Evolutionary conservation across 2,797 vertebrate genomes (phyloP).

Genomic region (Danio jaintianensis): DNA sequence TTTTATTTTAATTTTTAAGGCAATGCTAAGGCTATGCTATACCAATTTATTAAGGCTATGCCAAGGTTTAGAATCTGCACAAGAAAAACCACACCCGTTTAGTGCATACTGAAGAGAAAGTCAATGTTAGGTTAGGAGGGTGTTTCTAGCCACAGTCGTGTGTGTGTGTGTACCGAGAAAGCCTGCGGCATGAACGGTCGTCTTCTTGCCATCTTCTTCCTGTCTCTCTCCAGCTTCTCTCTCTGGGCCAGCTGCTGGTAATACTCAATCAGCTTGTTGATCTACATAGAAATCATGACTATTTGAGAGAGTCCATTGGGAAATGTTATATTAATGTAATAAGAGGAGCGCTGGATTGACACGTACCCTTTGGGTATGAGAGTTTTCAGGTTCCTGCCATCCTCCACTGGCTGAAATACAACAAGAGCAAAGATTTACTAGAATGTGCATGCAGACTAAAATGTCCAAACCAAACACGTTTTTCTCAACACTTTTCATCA

Average conservation of each 20-base stretch:
- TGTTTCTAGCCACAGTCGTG: slow-evolving; percentile 51
- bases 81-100: slow-evolving; percentile 6
- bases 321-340: background rate
- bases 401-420: slow-evolving; percentile 91
- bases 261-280: slow-evolving; percentile 97
- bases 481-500: no score
- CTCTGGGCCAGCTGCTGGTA: slow-evolving; percentile 98
- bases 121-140: slow-evolving; percentile 7
- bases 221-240: slow-evolving; percentile 95
- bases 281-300: slow-evolving; percentile 72
- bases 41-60: background rate
- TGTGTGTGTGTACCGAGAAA: slow-evolving; percentile 88
- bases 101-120: background rate
- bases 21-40: no score
- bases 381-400: slow-evolving; percentile 98
- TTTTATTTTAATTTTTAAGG: background rate
- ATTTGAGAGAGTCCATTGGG: background rate
- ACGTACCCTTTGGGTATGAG: slow-evolving; percentile 91
- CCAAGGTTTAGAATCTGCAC: background rate
- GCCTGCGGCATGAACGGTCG: slow-evolving; percentile 95
- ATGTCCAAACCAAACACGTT: background rate
- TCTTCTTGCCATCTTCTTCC: slow-evolving; percentile 95
- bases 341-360: background rate
- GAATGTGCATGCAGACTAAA: background rate
- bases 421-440: slow-evolving; percentile 38